These are phyloP conservation scores for Pyrochroa serraticornis DNA, from an alignment of 2,888 invertebrate species.

Conservation along the genomic window DNA sequence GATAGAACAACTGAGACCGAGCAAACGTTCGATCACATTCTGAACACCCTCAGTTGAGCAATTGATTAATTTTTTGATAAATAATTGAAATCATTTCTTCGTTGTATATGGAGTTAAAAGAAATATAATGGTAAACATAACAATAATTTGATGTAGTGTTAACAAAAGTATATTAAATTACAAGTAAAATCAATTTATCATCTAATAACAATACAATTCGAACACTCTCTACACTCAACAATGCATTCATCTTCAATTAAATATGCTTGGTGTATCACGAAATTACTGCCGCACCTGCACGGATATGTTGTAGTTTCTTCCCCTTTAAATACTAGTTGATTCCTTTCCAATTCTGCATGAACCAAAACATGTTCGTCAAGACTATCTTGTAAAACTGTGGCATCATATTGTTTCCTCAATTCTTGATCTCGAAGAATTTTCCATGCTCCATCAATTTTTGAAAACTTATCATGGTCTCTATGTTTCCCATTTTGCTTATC, in stretches of 20 bases:
- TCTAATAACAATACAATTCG: constrained; percentile 69
- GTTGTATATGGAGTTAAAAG: background rate
- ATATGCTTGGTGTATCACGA: constrained; percentile 58
- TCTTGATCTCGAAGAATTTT: constrained; percentile 67
- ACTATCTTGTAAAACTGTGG: constrained; percentile 64
- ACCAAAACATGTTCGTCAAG: constrained; percentile 65
- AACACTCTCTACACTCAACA: constrained; percentile 76
- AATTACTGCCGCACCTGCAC: constrained; percentile 75
- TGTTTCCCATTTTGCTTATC: constrained; percentile 59
- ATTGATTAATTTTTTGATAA: constrained; percentile 44
- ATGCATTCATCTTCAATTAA: constrained; percentile 57
- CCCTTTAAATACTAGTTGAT: constrained; percentile 59
- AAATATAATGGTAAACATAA: too few relatives aligned
- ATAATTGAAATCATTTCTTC: constrained; percentile 33
- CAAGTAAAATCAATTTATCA: constrained; percentile 23
- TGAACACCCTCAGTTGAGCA: too few relatives aligned
- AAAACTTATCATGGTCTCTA: constrained; percentile 53
- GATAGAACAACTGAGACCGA: too few relatives aligned
- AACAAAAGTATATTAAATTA: background rate
- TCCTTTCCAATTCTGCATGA: constrained; percentile 63
- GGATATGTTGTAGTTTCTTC: constrained; percentile 59
- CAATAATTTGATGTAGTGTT: background rate
- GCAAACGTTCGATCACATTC: too few relatives aligned
- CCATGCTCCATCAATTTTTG: constrained; percentile 74
- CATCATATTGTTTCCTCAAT: constrained; percentile 70